These are phyloP conservation scores for Gadus macrocephalus DNA, from an alignment of 2,113 vertebrate genomes.

Conservation along the genomic window DNA sequence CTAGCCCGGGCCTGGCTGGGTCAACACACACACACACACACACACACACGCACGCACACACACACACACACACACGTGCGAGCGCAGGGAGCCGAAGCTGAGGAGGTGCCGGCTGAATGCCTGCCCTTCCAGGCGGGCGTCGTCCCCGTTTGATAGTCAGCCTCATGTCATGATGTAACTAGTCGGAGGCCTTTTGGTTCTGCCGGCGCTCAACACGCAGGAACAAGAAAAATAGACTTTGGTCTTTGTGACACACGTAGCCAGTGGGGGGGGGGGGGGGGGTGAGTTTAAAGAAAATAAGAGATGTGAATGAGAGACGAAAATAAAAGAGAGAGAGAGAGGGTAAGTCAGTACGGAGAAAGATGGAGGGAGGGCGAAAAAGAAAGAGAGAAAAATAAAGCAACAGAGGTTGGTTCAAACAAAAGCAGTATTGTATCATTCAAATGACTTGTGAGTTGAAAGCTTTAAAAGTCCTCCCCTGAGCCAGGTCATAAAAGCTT, in stretches of 20 bases:
- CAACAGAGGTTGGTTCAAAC: slow-evolving; percentile 69
- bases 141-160: slow-evolving; percentile 41
- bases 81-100: slow-evolving; percentile 26
- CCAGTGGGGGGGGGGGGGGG: not conserved
- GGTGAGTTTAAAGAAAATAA: slow-evolving; percentile 15
- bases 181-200: slow-evolving; percentile 13
- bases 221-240: slow-evolving; percentile 32
- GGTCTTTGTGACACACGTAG: slow-evolving; percentile 17
- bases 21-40: not conserved
- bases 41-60: too few species aligned
- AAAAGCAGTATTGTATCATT: slow-evolving; percentile 78
- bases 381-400: slow-evolving; percentile 44
- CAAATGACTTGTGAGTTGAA: slow-evolving; percentile 75
- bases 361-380: slow-evolving; percentile 19
- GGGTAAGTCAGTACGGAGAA: slow-evolving; percentile 10
- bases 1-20: slow-evolving; percentile 43
- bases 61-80: too few species aligned
- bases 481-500: slow-evolving; percentile 73
- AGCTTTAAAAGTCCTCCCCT: slow-evolving; percentile 74
- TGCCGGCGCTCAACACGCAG: slow-evolving; percentile 45
- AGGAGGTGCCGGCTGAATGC: slow-evolving; percentile 3
- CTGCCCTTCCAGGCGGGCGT: slow-evolving; percentile 17
- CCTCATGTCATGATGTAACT: slow-evolving; percentile 18
- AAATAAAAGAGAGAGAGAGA: slow-evolving; percentile 36
- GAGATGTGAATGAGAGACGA: slow-evolving; percentile 40